Evolutionary conservation across 2,797 vertebrate genomes (phyloP).

Genomic region (Brotula barbata): DNA sequence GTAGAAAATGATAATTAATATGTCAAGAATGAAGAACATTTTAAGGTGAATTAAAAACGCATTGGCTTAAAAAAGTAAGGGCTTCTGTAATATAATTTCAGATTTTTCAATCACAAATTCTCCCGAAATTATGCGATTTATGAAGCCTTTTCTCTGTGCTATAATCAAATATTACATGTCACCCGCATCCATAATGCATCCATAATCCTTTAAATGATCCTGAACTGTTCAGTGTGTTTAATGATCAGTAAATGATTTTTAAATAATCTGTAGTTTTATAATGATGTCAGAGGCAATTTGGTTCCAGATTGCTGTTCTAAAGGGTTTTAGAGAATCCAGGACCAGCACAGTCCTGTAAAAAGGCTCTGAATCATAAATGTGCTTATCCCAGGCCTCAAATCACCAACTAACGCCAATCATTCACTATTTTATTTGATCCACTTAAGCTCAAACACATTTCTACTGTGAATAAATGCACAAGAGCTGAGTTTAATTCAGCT

Average conservation of each 20-base stretch:
- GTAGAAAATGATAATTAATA: too few relatives aligned
- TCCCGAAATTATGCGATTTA: too few relatives aligned
- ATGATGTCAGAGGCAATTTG: slow-evolving; percentile 13
- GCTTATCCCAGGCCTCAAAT: slow-evolving; percentile 14
- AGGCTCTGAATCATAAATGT: slow-evolving; percentile 35
- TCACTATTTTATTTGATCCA: slow-evolving; percentile 22
- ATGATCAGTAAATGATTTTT: slow-evolving; percentile 14
- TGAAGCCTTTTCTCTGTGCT: too few relatives aligned
- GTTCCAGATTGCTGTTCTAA: slow-evolving; percentile 30
- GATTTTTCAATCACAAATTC: too few relatives aligned
- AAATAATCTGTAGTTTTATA: slow-evolving; percentile 14
- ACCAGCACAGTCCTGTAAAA: slow-evolving; percentile 28
- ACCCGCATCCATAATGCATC: too few relatives aligned
- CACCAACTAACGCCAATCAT: slow-evolving; percentile 22
- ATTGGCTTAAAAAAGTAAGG: too few relatives aligned
- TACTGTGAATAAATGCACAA: slow-evolving; percentile 7
- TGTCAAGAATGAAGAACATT: too few relatives aligned
- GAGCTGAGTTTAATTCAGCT: slow-evolving; percentile 28
- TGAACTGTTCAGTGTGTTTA: too few relatives aligned
- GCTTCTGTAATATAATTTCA: too few relatives aligned
- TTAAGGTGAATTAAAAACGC: too few relatives aligned
- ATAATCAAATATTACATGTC: too few relatives aligned
- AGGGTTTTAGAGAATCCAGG: slow-evolving; percentile 24
- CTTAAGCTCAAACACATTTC: slow-evolving; percentile 27
- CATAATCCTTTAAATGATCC: too few relatives aligned